Conservation (phyloP, 2,888 invertebrate species). For the Caenorhabditis sp. region DNA sequence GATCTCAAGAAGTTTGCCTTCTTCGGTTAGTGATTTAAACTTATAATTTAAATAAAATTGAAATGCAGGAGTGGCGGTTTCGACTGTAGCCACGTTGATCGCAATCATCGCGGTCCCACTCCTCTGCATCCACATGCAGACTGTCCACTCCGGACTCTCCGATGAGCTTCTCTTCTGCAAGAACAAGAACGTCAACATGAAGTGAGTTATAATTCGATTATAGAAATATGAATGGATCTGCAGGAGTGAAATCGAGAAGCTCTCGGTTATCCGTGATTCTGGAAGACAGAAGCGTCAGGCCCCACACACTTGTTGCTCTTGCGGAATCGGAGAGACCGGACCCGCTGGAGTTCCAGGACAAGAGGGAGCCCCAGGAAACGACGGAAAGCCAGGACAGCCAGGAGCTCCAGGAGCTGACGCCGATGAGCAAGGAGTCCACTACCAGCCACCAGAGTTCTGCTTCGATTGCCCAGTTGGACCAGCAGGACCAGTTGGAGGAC, state of each 20-base stretch:
- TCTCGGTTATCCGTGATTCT: slow-evolving; percentile 19
- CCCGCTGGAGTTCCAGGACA: slow-evolving; percentile 62
- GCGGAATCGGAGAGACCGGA: slow-evolving; percentile 58
- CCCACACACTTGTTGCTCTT: slow-evolving; percentile 53
- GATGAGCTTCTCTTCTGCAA: slow-evolving; percentile 74
- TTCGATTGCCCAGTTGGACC: slow-evolving; percentile 61
- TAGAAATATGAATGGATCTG: too few species aligned
- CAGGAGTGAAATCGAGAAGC: slow-evolving; percentile 42
- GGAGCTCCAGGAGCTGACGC: slow-evolving; percentile 61
- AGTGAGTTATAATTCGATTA: too few species aligned
- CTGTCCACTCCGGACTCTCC: slow-evolving; percentile 70
- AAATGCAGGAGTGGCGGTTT: slow-evolving; percentile 60
- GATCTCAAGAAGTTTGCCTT: slow-evolving; percentile 76
- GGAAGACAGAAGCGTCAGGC: slow-evolving; percentile 57
- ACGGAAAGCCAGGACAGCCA: slow-evolving; percentile 55
- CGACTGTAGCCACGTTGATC: slow-evolving; percentile 67
- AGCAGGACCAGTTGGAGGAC: slow-evolving; percentile 67
- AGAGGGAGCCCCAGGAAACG: slow-evolving; percentile 56
- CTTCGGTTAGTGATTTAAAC: slow-evolving; percentile 62
- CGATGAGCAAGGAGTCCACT: slow-evolving; percentile 56
- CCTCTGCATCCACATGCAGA: slow-evolving; percentile 70
- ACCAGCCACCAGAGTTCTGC: slow-evolving; percentile 55
- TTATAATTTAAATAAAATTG: not conserved
- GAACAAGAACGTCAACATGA: slow-evolving; percentile 54
- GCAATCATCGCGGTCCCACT: slow-evolving; percentile 68